Conservation (phyloP, 2,888 invertebrate species). For the Acronicta psi region DNA sequence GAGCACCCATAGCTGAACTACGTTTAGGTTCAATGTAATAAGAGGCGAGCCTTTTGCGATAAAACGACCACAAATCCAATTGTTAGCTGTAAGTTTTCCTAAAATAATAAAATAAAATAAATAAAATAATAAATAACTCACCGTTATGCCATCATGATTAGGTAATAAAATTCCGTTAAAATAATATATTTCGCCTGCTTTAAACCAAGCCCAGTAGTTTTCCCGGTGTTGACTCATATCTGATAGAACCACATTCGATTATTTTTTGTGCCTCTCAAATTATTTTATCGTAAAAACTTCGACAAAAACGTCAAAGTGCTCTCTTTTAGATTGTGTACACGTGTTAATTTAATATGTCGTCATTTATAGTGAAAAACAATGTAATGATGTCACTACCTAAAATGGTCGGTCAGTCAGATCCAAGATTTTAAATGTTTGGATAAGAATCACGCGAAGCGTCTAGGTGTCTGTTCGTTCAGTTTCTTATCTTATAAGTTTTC, state of each 20-base stretch:
- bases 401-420: conserved; percentile 54
- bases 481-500: conserved; percentile 38
- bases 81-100: no score
- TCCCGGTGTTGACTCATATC: conserved; percentile 60
- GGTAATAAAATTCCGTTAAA: conserved; percentile 45
- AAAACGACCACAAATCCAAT: no score
- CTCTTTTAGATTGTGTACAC: conserved; percentile 78
- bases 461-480: conserved; percentile 10
- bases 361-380: conserved; percentile 75
- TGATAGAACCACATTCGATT: conserved; percentile 54
- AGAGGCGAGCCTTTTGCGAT: no score
- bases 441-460: conserved; percentile 31
- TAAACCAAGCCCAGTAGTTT: conserved; percentile 49
- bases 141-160: conserved; percentile 32
- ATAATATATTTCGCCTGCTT: conserved; percentile 39
- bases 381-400: conserved; percentile 75
- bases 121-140: conserved; percentile 23
- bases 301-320: conserved; percentile 67
- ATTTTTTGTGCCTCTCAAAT: conserved; percentile 59
- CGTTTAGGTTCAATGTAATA: no score
- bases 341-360: conserved; percentile 77
- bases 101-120: no score
- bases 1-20: no score
- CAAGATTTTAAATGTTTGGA: conserved; percentile 54
- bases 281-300: conserved; percentile 58